Evolutionary conservation across 2,113 vertebrate species (phyloP), one percentile per base, ranked within the genome.

Genomic region (Girardinichthys multiradiatus): DNA sequence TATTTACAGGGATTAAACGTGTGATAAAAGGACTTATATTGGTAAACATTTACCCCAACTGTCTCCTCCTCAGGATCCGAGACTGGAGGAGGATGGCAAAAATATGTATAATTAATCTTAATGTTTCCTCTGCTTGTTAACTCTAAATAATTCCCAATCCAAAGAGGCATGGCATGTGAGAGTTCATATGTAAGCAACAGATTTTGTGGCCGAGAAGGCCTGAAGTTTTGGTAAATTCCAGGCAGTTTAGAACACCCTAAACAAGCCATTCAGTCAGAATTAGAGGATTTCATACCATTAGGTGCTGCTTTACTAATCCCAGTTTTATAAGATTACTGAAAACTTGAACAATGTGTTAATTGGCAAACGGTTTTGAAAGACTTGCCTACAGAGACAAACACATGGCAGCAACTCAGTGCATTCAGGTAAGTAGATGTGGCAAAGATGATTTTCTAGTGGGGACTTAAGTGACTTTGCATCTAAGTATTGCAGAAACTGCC

Each of bases 61-160:
- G 79, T 60, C 61, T 61, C n/a, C 59, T 75, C 57, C 51, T 64
- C 42, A 48, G 35, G 30, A 35, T 48, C 67, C 29, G 4, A 24
- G 4, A 63, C 39, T 21, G 64, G 54, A 82, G 71, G 86, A 65
- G 68, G 90, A 86, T 91, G 87, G 90, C 93, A 89, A 90, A 91
- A 92, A 90, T 70, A 21, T 31, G 45, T 80, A 68, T 70, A 67
- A 74, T 75, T 85, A 83, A 80, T 87, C 85, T 87, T 76, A 76
- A 84, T 58, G 39, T 91, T 86, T 80, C 80, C 62, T 78, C 81
- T 88, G 81, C 89, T 90, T 93, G 92, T 93, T 91, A 86, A 60
- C 68, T 66, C 83, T 93, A 69, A 93, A 92, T 93, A 71, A 93
- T 93, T 94, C 73, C 92, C 83, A 27, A 64, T 91, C 74, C 24